Base-by-base conservation (phyloP, 1,140 invertebrate genomes). In the Bombus pascuorum region DNA sequence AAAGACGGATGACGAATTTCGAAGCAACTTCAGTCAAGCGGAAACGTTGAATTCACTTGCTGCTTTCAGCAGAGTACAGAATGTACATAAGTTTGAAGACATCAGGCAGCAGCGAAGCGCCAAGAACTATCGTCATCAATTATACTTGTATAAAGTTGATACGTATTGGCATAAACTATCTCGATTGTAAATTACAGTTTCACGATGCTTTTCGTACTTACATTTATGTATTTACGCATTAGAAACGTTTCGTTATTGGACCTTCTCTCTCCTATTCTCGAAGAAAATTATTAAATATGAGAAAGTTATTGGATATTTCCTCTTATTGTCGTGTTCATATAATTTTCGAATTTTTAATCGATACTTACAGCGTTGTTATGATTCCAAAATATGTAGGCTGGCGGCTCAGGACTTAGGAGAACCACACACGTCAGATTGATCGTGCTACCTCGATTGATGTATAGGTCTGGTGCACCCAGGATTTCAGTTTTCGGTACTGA, bases 391-490 rank as follows among this genome's bases (percentile, higher is more conserved):
- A 99, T 98, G 94, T 98, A 98, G 70, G 97, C 97, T 62, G 98
- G 98, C 79, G 98, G 98, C 93, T 98, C 98, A 28, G 98, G 98
- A 92, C 98, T 98, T 93, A 98, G 98, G 75, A 97, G 95, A 85
- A 99, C 98, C 81, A 98, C 97, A 95, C 98, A 99, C 70, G 98
- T 99, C 86, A 99, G 96, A 95, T 99, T 99, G 95, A 99, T 99
- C 90, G 98, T 98, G 93, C 98, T 98, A 75, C 98, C 98, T 83
- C 97, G 96, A 95, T 98, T 97, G 92, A 99, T 98, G 95, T 98
- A 98, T 89, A 99, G 96, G 94, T 99, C 98, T 57, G 98, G 98
- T 70, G 97, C 97, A 71, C 98, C 98, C 83, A 98, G 96, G 90
- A 99, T 98, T 94, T 98, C 97, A 44, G 98, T 98, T 88, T 97